Conservation (phyloP, 53 echinoderm and acorn worm species). For the Echinometra lucunter region DNA sequence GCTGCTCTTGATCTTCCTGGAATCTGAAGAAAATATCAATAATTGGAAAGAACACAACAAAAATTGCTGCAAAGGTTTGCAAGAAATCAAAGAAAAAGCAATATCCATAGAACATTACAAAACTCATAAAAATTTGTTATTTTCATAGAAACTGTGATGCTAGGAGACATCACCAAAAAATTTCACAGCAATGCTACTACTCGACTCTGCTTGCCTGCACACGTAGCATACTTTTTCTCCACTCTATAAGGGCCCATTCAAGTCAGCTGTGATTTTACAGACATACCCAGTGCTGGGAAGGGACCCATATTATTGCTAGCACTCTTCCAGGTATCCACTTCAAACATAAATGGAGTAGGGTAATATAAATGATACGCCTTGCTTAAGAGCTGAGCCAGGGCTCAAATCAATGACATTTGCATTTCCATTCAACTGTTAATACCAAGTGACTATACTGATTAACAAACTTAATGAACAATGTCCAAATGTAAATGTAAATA, state of each 20-base stretch:
- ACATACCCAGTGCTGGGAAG: too few relatives aligned
- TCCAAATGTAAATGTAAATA: neutral
- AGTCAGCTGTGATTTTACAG: too few relatives aligned
- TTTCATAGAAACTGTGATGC: too few relatives aligned
- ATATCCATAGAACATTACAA: too few relatives aligned
- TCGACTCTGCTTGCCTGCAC: too few relatives aligned
- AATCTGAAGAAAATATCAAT: constrained; percentile 65
- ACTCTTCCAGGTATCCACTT: neutral
- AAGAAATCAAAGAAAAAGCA: too few relatives aligned
- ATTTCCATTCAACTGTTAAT: neutral
- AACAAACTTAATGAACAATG: neutral
- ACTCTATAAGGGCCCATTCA: too few relatives aligned
- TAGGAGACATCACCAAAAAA: too few relatives aligned
- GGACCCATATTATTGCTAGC: neutral
- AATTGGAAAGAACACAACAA: neutral
- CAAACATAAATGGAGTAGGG: neutral
- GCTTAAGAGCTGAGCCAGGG: neutral
- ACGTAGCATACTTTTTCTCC: too few relatives aligned
- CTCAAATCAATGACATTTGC: neutral
- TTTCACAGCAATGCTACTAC: too few relatives aligned
- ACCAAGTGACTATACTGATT: neutral
- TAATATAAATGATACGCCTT: neutral
- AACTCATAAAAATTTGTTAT: too few relatives aligned
- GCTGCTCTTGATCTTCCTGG: constrained; percentile 89
- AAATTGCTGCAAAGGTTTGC: neutral